Percentiles rank a stretch among this genome's conserved stretches.
phyloP scores from a whole-genome alignment of 2,888 invertebrate genomes.

The Mamestra brassicae region DNA sequence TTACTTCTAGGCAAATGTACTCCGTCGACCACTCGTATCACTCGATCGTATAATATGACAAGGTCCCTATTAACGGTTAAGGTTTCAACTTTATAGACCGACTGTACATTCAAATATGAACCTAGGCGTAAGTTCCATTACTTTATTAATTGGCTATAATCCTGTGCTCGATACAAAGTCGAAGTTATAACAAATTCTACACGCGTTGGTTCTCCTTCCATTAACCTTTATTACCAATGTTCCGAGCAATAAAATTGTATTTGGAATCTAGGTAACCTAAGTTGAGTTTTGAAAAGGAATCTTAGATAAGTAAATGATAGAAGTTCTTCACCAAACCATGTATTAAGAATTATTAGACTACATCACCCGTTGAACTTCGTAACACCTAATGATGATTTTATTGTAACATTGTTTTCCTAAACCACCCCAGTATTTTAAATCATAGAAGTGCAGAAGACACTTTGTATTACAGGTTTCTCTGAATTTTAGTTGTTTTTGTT shows the following conservation, averaged over 20 bases:
- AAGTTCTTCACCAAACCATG: not conserved
- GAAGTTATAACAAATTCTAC: slow-evolving; percentile 41
- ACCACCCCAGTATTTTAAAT: too few species aligned
- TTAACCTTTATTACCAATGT: slow-evolving; percentile 28
- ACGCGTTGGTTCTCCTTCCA: slow-evolving; percentile 23
- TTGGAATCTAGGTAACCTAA: slow-evolving; percentile 12
- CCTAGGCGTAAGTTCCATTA: not conserved
- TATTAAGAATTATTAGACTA: not conserved
- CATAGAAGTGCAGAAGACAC: too few species aligned
- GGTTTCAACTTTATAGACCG: not conserved
- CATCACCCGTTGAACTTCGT: too few species aligned
- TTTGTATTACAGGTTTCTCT: too few species aligned
- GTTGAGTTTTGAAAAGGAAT: slow-evolving; percentile 7
- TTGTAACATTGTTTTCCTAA: too few species aligned
- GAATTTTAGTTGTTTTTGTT: too few species aligned
- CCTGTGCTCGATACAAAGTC: slow-evolving; percentile 25
- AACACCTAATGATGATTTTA: too few species aligned
- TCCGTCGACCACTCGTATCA: too few species aligned
- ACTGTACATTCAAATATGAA: slow-evolving; percentile 1
- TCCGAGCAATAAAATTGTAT: slow-evolving; percentile 32
- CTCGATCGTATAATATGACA: not conserved
- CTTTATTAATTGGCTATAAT: not conserved
- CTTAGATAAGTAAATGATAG: not conserved
- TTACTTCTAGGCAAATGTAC: too few species aligned
- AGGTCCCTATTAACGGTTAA: not conserved